These are phyloP conservation scores for Montipora foliosa DNA, from an alignment of 64 coral and sea anemone species.

Conservation along the genomic window DNA sequence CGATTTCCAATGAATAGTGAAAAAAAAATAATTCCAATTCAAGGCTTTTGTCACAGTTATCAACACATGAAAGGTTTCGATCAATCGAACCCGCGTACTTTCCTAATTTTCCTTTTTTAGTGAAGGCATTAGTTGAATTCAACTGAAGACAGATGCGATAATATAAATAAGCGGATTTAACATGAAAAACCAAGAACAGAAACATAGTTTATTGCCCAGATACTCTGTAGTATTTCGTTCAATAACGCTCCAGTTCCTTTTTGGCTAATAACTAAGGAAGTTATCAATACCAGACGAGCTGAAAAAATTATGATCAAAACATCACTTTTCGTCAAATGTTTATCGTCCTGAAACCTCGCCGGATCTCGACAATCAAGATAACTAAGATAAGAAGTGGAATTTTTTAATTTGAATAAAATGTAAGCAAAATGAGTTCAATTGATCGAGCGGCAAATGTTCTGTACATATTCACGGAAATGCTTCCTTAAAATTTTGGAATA, in stretches of 20 bases:
- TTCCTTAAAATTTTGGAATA: not conserved
- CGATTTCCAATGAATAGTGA: conserved; percentile 10
- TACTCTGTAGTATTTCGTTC: too few species aligned
- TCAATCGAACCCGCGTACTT: not conserved
- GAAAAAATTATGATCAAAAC: not conserved
- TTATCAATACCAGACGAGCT: too few species aligned
- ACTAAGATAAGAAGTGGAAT: too few species aligned
- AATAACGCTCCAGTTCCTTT: too few species aligned
- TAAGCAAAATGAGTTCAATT: not conserved
- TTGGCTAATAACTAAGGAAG: too few species aligned
- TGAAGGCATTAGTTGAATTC: not conserved
- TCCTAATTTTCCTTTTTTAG: not conserved
- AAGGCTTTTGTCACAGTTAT: not conserved
- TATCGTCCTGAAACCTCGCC: not conserved
- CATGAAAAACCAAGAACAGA: not conserved
- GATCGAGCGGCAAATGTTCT: not conserved
- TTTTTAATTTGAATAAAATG: too few species aligned
- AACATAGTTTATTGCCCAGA: too few species aligned
- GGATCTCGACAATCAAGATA: too few species aligned
- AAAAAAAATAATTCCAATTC: not conserved
- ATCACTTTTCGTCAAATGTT: not conserved
- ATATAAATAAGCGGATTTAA: not conserved
- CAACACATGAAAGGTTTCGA: not conserved
- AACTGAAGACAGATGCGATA: not conserved
- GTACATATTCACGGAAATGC: not conserved